A percentile compares a stretch with the other conserved stretches of the same genome.
phyloP scores from a whole-genome alignment of 1,140 invertebrate genomes.

The Drosophila busckii region DNA sequence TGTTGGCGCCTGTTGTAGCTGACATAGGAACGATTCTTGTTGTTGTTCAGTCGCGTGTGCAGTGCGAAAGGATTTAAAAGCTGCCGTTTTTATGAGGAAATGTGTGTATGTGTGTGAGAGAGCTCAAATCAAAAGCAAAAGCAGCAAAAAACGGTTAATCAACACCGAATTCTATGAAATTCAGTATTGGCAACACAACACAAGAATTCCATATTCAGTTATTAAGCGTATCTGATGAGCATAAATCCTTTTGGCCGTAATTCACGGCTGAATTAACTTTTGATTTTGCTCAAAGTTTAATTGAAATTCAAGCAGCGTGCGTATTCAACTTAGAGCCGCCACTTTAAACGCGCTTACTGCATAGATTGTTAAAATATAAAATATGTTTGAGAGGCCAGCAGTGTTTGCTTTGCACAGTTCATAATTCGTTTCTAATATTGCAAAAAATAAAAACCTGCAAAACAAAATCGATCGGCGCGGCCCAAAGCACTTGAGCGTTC shows the following conservation, averaged over 20 bases:
- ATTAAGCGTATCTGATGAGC: neutral
- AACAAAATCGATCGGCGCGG: too few relatives aligned
- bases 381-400: too few relatives aligned
- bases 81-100: conserved; percentile 30
- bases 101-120: too few relatives aligned
- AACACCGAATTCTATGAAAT: conserved; percentile 21
- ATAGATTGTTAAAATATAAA: too few relatives aligned
- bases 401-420: too few relatives aligned
- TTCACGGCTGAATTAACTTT: conserved; percentile 23
- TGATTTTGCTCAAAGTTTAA: conserved; percentile 2
- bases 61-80: conserved; percentile 38
- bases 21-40: neutral
- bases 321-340: too few relatives aligned
- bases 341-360: too few relatives aligned
- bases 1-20: conserved; percentile 14
- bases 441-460: too few relatives aligned
- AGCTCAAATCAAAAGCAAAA: too few relatives aligned
- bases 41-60: conserved; percentile 17
- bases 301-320: too few relatives aligned
- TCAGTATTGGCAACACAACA: conserved; percentile 11
- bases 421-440: too few relatives aligned
- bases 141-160: conserved; percentile 5
- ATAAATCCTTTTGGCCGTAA: conserved; percentile 16
- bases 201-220: conserved; percentile 41
- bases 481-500: too few relatives aligned